phyloP scores from a whole-genome alignment of 2,113 vertebrate genomes.

The Rattus rattus region DNA sequence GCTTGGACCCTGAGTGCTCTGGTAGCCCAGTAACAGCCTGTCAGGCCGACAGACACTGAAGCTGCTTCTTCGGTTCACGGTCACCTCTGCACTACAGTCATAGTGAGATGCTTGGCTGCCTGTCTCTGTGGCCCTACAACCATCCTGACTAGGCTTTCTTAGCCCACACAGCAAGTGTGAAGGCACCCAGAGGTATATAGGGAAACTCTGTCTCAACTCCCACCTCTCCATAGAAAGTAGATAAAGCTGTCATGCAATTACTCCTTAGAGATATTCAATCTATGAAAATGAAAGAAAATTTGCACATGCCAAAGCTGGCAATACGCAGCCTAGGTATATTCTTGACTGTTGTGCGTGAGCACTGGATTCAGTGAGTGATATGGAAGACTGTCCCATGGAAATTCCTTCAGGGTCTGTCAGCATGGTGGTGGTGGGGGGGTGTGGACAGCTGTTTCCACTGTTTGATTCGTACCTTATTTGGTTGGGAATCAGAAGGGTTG shows the following conservation, averaged over 20 bases:
- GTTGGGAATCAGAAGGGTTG: background rate
- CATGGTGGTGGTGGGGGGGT: background rate
- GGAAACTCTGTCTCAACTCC: background rate
- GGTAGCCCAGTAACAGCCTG: background rate
- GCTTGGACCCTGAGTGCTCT: background rate
- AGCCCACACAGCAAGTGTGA: background rate
- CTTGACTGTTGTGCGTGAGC: background rate
- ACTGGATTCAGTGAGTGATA: background rate
- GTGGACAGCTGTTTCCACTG: background rate
- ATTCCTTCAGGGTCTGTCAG: background rate
- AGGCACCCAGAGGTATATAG: background rate
- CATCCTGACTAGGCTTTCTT: background rate
- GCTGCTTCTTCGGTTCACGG: background rate
- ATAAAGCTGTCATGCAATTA: background rate
- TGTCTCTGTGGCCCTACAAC: background rate
- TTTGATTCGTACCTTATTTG: background rate
- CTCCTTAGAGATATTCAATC: background rate
- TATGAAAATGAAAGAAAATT: constrained; percentile 6
- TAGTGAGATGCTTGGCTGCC: background rate
- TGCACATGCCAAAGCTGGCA: background rate
- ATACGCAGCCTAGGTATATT: background rate
- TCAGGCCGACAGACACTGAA: background rate
- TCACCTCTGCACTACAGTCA: background rate
- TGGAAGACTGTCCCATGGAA: background rate
- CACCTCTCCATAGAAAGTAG: background rate